Evolutionary conservation across 1,140 invertebrate species (phyloP).

Genomic region (Trichonephila inaurata): DNA sequence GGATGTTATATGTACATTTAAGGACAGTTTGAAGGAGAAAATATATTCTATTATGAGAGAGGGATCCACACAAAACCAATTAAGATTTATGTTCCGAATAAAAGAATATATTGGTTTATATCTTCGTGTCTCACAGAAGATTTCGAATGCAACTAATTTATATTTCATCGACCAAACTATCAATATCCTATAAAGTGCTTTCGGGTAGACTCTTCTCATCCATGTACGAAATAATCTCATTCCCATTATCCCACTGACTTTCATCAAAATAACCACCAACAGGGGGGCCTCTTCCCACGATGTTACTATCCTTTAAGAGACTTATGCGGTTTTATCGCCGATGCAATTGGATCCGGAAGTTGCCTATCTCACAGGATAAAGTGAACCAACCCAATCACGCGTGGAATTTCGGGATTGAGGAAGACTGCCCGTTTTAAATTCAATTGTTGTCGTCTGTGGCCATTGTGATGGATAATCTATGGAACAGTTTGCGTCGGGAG

Average conservation of each 20-base stretch:
- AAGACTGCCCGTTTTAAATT: constrained; percentile 35
- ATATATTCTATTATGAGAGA: no score
- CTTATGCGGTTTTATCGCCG: constrained; percentile 26
- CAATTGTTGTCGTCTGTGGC: constrained; percentile 49
- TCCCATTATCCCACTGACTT: neutral
- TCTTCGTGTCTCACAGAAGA: no score
- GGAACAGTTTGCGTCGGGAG: constrained; percentile 16
- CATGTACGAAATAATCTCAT: no score
- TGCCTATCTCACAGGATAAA: constrained; percentile 30
- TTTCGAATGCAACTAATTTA: no score
- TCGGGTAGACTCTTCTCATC: no score
- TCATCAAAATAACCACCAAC: neutral
- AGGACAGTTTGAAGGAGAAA: no score
- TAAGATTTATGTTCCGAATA: no score
- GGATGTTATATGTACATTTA: no score
- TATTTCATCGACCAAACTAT: no score
- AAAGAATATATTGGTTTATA: no score
- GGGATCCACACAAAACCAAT: no score
- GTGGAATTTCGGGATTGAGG: constrained; percentile 11
- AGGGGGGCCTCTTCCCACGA: neutral
- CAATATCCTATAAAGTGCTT: no score
- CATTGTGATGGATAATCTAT: constrained; percentile 49
- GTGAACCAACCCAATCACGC: constrained; percentile 2
- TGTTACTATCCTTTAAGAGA: neutral
- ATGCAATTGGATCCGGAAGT: constrained; percentile 37